phyloP scores from a whole-genome alignment of 1,140 invertebrate genomes.

The Bombyx mori region DNA sequence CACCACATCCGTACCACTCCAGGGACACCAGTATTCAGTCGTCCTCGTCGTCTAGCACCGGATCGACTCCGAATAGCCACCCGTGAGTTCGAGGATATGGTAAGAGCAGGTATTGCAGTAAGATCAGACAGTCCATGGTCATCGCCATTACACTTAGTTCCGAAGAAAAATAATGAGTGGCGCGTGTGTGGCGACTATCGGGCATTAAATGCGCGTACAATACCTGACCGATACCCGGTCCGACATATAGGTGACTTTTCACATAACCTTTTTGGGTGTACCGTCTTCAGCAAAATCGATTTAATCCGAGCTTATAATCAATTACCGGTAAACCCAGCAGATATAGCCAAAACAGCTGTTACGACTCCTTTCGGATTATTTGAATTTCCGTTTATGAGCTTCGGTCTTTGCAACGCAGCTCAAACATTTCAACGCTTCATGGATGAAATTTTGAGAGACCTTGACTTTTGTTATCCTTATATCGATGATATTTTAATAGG shows the following conservation, averaged over 20 bases:
- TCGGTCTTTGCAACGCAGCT: too few relatives aligned
- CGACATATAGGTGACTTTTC: slow-evolving; percentile 4
- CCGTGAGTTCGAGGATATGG: slow-evolving; percentile 4
- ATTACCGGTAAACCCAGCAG: neutral
- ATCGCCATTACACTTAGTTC: neutral
- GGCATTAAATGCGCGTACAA: too few relatives aligned
- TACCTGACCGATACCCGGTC: slow-evolving; percentile 6
- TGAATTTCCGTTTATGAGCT: too few relatives aligned
- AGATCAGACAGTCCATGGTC: slow-evolving; percentile 1
- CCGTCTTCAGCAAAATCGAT: slow-evolving; percentile 3
- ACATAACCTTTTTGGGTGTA: neutral
- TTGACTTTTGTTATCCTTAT: neutral
- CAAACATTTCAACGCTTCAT: too few relatives aligned
- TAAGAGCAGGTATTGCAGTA: neutral
- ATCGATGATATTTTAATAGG: neutral
- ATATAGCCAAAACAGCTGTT: slow-evolving; percentile 6
- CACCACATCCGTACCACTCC: too few relatives aligned
- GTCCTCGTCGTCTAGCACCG: too few relatives aligned
- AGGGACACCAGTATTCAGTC: too few relatives aligned
- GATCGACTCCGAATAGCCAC: too few relatives aligned
- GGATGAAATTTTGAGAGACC: neutral
- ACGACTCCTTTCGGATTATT: neutral
- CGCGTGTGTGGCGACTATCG: slow-evolving; percentile 8
- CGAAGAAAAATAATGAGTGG: neutral
- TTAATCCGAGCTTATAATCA: slow-evolving; percentile 6